Percentiles rank a stretch among this genome's conserved stretches.
Evolutionary conservation across 1,140 invertebrate species (phyloP).

Genomic region (Aphelenchoides avenae): DNA sequence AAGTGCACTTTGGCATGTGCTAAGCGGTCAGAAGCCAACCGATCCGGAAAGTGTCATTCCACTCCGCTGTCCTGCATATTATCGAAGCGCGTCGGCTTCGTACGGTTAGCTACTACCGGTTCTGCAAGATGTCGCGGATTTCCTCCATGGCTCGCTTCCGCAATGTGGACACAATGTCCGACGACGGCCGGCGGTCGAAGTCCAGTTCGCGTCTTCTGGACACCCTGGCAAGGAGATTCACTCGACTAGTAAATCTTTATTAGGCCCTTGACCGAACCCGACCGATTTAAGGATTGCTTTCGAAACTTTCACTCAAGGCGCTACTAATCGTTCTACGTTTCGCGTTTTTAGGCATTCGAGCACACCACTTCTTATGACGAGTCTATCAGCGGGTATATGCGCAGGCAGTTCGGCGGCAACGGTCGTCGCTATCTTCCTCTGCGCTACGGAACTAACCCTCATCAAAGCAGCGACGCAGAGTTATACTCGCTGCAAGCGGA

Average conservation of each 20-base stretch:
- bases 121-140: slow-evolving; percentile 50
- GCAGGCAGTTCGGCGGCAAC: slow-evolving; percentile 76
- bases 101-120: neutral
- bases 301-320: too few species aligned
- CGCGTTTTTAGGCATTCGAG: slow-evolving; percentile 64
- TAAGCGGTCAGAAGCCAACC: slow-evolving; percentile 11
- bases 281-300: too few species aligned
- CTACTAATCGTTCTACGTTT: too few species aligned
- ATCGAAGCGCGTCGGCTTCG: neutral
- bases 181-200: slow-evolving; percentile 28
- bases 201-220: slow-evolving; percentile 36
- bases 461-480: slow-evolving; percentile 86
- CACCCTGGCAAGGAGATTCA: slow-evolving; percentile 1
- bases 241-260: too few species aligned
- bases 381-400: slow-evolving; percentile 90
- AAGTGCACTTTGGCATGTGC: too few species aligned
- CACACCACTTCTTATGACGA: slow-evolving; percentile 90
- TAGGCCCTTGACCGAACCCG: too few species aligned
- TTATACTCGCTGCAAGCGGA: slow-evolving; percentile 75
- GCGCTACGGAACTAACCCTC: slow-evolving; percentile 95
- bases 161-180: slow-evolving; percentile 27
- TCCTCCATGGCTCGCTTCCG: slow-evolving; percentile 59
- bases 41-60: slow-evolving; percentile 12
- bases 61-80: neutral
- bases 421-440: slow-evolving; percentile 42